These are phyloP conservation scores for Baccha elongata DNA, from an alignment of 2,888 invertebrate species.

Conservation along the genomic window DNA sequence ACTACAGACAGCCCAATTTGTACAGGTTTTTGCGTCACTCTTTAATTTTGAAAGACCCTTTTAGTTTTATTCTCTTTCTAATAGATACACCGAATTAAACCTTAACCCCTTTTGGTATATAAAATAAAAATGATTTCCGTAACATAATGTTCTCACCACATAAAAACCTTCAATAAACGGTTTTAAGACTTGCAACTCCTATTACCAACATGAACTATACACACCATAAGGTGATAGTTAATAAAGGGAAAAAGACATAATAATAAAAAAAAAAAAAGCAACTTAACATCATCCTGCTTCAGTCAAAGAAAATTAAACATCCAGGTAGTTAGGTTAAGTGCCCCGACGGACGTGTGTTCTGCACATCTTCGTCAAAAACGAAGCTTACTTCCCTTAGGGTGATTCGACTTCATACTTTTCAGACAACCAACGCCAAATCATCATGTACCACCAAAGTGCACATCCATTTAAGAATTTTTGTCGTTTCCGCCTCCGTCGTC, in stretches of 20 bases:
- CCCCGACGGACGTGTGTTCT: slow-evolving; percentile 40
- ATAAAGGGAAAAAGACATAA: slow-evolving; percentile 38
- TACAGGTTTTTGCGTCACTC: background rate
- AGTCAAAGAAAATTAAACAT: slow-evolving; percentile 61
- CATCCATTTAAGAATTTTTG: slow-evolving; percentile 67
- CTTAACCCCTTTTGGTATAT: background rate
- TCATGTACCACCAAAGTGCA: slow-evolving; percentile 69
- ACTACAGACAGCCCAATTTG: too few species aligned
- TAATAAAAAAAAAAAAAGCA: background rate
- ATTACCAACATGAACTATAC: slow-evolving; percentile 15
- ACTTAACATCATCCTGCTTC: background rate
- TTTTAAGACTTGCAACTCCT: slow-evolving; percentile 44
- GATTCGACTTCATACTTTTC: slow-evolving; percentile 11
- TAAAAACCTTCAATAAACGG: slow-evolving; percentile 59
- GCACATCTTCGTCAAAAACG: slow-evolving; percentile 49
- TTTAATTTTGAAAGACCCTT: background rate
- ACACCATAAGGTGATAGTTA: slow-evolving; percentile 54
- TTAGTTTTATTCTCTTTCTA: background rate
- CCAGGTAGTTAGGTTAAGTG: slow-evolving; percentile 69
- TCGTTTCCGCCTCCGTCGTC: slow-evolving; percentile 26
- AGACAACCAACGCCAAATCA: slow-evolving; percentile 54
- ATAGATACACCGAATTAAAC: background rate
- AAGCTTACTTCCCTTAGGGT: slow-evolving; percentile 1
- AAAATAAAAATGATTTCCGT: background rate
- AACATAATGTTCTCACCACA: slow-evolving; percentile 24